Percentiles rank a stretch among this genome's conserved stretches.
Conservation (phyloP, 2,113 vertebrate species). For the Calidris pygmaea region DNA sequence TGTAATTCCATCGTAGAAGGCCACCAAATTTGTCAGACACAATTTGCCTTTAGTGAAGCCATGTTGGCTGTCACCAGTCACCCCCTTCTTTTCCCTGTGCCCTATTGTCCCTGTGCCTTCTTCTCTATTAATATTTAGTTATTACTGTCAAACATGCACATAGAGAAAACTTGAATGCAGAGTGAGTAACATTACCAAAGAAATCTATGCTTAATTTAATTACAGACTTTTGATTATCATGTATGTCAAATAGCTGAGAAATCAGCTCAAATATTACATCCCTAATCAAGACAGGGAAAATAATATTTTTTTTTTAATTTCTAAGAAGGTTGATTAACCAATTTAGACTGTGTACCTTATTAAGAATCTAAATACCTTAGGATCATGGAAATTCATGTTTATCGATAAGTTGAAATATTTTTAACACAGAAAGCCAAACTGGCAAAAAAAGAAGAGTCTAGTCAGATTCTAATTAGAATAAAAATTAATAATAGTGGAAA, state of each 20-base stretch:
- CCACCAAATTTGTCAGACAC: not conserved
- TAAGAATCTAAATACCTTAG: slow-evolving; percentile 65
- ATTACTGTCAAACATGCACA: slow-evolving; percentile 17
- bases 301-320: slow-evolving; percentile 42
- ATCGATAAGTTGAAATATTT: slow-evolving; percentile 73
- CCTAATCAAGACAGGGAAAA: slow-evolving; percentile 40
- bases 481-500: slow-evolving; percentile 20
- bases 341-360: slow-evolving; percentile 55
- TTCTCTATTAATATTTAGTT: slow-evolving; percentile 49
- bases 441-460: slow-evolving; percentile 30
- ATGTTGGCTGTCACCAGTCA: not conserved
- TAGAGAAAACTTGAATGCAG: slow-evolving; percentile 52
- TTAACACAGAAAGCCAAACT: slow-evolving; percentile 63
- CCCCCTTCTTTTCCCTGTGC: not conserved
- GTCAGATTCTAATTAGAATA: slow-evolving; percentile 31
- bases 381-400: slow-evolving; percentile 67
- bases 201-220: slow-evolving; percentile 63
- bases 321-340: slow-evolving; percentile 61
- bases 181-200: slow-evolving; percentile 29
- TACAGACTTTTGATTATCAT: slow-evolving; percentile 64
- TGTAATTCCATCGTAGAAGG: not conserved
- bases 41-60: not conserved
- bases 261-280: slow-evolving; percentile 50
- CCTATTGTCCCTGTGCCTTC: not conserved
- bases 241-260: slow-evolving; percentile 54